A percentile compares a stretch with the other conserved stretches of the same genome.
Evolutionary conservation across 2,113 vertebrate species (phyloP).

Genomic region (Campylorhamphus procurvoides): DNA sequence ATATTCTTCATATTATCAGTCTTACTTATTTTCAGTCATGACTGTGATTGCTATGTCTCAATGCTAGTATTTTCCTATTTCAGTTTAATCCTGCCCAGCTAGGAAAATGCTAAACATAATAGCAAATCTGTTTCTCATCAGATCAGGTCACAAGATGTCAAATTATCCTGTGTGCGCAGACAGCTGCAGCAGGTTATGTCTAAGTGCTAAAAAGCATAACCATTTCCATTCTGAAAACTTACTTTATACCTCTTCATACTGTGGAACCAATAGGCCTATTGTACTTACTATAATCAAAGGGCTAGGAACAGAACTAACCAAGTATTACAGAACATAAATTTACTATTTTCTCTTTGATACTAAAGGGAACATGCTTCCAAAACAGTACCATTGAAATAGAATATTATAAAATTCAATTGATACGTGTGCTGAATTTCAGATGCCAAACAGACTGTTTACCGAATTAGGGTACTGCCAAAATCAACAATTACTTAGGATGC

Average conservation of each 20-base stretch:
- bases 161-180: background rate
- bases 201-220: background rate
- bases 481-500: background rate
- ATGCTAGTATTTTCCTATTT: background rate
- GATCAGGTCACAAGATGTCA: background rate
- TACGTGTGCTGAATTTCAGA: background rate
- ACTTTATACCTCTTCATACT: background rate
- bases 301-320: background rate
- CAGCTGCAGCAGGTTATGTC: background rate
- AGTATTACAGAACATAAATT: background rate
- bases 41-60: background rate
- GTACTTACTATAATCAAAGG: background rate
- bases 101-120: background rate
- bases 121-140: background rate
- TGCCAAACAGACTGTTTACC: background rate
- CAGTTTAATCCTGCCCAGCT: background rate
- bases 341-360: background rate
- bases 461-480: background rate
- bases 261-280: background rate
- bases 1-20: background rate
- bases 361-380: background rate
- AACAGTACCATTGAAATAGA: background rate
- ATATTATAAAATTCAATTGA: background rate
- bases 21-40: background rate
- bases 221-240: background rate